Evolutionary conservation across 2,888 invertebrate genomes (phyloP).

Genomic region (Thysanoteuthis rhombus): DNA sequence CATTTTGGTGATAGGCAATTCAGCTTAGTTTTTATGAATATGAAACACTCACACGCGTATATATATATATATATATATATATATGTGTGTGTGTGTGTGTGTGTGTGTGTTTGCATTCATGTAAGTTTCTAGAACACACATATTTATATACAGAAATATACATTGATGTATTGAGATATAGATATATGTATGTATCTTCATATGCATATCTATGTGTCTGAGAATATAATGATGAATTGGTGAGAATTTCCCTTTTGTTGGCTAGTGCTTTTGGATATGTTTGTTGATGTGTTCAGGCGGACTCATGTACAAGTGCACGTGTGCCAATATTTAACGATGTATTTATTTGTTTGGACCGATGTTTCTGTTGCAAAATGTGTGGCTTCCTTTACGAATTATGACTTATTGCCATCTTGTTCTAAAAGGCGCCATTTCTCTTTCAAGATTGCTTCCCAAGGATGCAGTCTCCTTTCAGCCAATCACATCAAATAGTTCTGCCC

Average conservation of each 20-base stretch:
- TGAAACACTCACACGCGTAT: no score
- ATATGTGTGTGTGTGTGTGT: no score
- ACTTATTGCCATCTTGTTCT: background rate
- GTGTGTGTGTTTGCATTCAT: no score
- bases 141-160: no score
- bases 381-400: background rate
- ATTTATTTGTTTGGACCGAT: background rate
- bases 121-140: no score
- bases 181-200: no score
- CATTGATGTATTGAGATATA: no score
- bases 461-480: background rate
- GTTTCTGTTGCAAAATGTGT: background rate
- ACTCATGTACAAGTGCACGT: background rate
- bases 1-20: no score
- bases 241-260: background rate
- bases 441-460: background rate
- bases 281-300: background rate
- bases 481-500: background rate
- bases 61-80: no score
- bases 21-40: no score
- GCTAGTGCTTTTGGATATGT: background rate
- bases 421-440: background rate
- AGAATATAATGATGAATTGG: background rate
- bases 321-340: background rate
- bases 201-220: no score